A percentile compares a stretch with the other conserved stretches of the same genome.
phyloP scores from a whole-genome alignment of 2,888 invertebrate genomes.

The Agonopterix arenella region DNA sequence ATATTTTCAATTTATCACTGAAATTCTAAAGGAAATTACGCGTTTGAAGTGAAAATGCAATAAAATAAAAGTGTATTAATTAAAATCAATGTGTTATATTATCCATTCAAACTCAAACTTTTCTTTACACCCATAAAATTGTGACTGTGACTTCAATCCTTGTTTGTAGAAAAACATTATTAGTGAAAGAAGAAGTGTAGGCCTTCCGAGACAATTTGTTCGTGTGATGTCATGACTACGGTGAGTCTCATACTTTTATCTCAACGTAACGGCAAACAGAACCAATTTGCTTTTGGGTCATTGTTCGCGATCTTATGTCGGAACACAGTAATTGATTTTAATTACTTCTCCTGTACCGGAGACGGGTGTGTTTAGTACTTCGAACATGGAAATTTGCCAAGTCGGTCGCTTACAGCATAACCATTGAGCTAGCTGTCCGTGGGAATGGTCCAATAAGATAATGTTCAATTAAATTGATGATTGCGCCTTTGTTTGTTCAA shows the following conservation, averaged over 20 bases:
- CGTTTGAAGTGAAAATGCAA: neutral
- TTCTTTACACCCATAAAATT: neutral
- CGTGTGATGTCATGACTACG: slow-evolving; percentile 49
- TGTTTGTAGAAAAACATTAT: neutral
- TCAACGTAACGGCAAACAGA: slow-evolving; percentile 13
- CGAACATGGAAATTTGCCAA: slow-evolving; percentile 61
- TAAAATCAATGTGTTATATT: no score
- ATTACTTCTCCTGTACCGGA: slow-evolving; percentile 34
- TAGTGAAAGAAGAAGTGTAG: slow-evolving; percentile 23
- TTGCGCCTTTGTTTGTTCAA: no score
- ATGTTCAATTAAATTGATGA: no score
- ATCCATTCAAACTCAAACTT: no score
- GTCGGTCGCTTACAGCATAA: slow-evolving; percentile 38
- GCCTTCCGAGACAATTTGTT: slow-evolving; percentile 22
- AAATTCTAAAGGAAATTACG: neutral
- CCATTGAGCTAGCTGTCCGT: neutral
- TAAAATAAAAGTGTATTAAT: neutral
- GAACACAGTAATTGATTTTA: slow-evolving; percentile 44
- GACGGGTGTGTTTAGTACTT: slow-evolving; percentile 13
- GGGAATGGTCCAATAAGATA: no score
- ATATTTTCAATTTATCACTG: neutral
- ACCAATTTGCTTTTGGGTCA: slow-evolving; percentile 30
- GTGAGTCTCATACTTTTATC: slow-evolving; percentile 37
- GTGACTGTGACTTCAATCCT: neutral
- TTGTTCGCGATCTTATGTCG: slow-evolving; percentile 35